Base-by-base conservation (phyloP, 2,888 invertebrate species). In the Pammene aurita region DNA sequence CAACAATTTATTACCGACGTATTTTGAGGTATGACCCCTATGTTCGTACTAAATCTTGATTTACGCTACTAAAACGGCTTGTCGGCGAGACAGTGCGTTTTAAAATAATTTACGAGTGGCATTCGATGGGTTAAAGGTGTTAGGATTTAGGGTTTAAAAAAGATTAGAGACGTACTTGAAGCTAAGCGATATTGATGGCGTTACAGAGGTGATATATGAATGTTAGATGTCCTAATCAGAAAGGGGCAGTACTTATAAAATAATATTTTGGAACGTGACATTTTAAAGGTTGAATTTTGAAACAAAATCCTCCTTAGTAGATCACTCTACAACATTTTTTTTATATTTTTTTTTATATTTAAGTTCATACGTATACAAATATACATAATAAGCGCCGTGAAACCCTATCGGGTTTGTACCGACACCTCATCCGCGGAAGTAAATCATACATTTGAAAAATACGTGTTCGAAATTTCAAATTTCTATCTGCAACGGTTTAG, bases 41-140 rank as follows among this genome's bases (percentile, higher is more conserved):
- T 87, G 85, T 73, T 80, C 66, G 81, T 79, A 85, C 84, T 90
- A 85, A 85, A 89, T 90, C 91, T 89, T 90, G 90, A 91, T 90
- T 90, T 88, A 90, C 81, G 82, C 76, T 86, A 84, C 87, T 77
- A 84, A 82, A 82, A 82, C 82, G 80, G 81, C 80, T 84, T 85
- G 88, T 84, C 84, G 75, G 77, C 80, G 75, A 83, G 81, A 81
- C 80, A 83, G 79, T 84, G 81, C 13, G 84, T 85, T 85, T 82
- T 80, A 79, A 77, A 67, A 79, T 79, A 84, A 88, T 87, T 89
- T 87, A 90, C 84, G 83, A 80, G 82, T 79, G 76, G 83, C 83
- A 82, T 82, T 79, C 81, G 83, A 52, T 26, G 41, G 34, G 13
- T 54, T 54, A 34, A 54, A 54, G 13, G 46, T 46, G 6, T n/a